Evolutionary conservation across 2,888 invertebrate genomes (phyloP), one percentile per base, ranked within the genome.

Genomic region (Iselma pallidipennis): DNA sequence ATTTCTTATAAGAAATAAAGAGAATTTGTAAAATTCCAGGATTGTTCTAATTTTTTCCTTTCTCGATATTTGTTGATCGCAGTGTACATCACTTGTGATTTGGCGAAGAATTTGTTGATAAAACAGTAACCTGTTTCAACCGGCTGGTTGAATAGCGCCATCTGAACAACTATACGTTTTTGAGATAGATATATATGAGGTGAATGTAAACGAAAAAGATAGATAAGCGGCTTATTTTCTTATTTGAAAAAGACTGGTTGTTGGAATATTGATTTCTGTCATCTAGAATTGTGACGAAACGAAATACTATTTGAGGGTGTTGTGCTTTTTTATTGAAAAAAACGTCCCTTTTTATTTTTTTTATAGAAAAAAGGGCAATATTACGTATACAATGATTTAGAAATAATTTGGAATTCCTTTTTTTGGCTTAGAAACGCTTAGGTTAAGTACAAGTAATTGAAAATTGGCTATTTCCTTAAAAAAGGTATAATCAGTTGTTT

Each of bases 261-360:
- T 52, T 16, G 50, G 62, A 57, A 57, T 61, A 61, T 61, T 61
- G 61, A 61, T 61, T 61, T 61, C 55, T 57, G 57, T 61, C 57
- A 57, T 54, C 53, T 50, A 54, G 49, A 57, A 57, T 55, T 55
- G 62, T 62, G 62, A 62, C 62, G 57, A 62, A 58, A 54, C 58
- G 45, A 45, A 45, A 10, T 23, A n/a, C n/a, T n/a, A 5, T 21
- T 51, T 51, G 55, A 61, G 58, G 57, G 61, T 54, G 54, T 58
- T 55, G 50, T 55, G 51, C n/a, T 29, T 16, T 19, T 2, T 42
- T 45, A 12, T 23, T 12, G 21, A 21, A 23, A 52, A 31, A 14
- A 51, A n/a, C n/a, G n/a, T n/a, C 12, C 12, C 29, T 23, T 19
- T 52, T n/a, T n/a, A n/a, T n/a, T n/a, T 29, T 16, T 19, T 2